Percentiles rank a stretch among this genome's conserved stretches.
phyloP scores from a whole-genome alignment of 1,140 invertebrate genomes.

The Cardiocondyla obscurior region DNA sequence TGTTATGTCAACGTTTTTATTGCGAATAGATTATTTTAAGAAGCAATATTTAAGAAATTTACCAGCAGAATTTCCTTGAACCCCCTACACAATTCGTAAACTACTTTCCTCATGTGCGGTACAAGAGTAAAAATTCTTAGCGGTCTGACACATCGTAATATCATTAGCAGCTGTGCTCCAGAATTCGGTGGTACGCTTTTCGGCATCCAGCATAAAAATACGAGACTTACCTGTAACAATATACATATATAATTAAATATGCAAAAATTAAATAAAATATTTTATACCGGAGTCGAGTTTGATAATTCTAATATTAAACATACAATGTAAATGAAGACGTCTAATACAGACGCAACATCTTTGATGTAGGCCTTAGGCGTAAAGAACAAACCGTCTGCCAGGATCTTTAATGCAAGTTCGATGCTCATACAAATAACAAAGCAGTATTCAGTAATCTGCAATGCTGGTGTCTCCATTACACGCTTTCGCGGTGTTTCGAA shows the following conservation, averaged over 20 bases:
- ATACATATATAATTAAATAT: neutral
- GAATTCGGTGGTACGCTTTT: constrained; percentile 95
- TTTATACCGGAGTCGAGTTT: neutral
- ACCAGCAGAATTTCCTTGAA: constrained; percentile 99
- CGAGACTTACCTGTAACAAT: constrained; percentile 91
- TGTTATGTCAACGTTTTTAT: neutral
- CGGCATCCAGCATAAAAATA: constrained; percentile 99
- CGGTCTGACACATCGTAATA: constrained; percentile 97
- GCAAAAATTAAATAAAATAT: neutral
- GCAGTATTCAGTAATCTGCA: constrained; percentile 98
- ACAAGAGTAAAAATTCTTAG: constrained; percentile 98
- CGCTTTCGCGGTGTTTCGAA: constrained; percentile 97
- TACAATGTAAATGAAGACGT: constrained; percentile 99
- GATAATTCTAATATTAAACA: constrained; percentile 73
- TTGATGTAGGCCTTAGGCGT: constrained; percentile 99
- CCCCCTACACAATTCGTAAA: constrained; percentile 98
- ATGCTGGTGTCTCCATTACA: constrained; percentile 92
- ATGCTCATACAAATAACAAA: constrained; percentile 99
- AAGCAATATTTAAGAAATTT: constrained; percentile 61
- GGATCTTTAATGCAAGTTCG: constrained; percentile 96
- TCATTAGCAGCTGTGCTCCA: constrained; percentile 96
- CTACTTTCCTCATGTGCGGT: constrained; percentile 99
- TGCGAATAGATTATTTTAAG: neutral
- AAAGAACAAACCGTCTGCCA: constrained; percentile 99
- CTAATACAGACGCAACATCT: constrained; percentile 97